Conservation (phyloP, 2,888 invertebrate species). For the Mayetiola destructor region DNA sequence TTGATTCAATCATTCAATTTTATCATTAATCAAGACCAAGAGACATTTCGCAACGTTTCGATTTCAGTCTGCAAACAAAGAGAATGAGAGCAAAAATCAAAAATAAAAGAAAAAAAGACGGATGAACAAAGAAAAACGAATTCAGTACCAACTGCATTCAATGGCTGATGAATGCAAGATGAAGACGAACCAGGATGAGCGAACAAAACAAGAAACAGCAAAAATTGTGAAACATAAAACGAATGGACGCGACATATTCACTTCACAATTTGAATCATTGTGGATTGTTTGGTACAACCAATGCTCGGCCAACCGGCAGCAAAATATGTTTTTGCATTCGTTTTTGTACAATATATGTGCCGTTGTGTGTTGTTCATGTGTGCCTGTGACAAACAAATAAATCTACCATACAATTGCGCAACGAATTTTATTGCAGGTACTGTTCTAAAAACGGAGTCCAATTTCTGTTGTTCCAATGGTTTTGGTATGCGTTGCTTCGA, state of each 20-base stretch:
- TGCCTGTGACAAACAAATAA: constrained; percentile 6
- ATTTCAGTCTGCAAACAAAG: background rate
- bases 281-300: constrained; percentile 4
- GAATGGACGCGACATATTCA: constrained; percentile 9
- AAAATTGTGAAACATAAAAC: constrained; percentile 2
- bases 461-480: background rate
- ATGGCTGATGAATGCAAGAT: background rate
- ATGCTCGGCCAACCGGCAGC: constrained; percentile 8
- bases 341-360: background rate
- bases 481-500: constrained; percentile 6
- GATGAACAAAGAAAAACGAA: no score
- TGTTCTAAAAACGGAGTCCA: no score
- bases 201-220: background rate
- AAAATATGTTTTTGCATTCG: background rate
- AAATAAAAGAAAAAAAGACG: background rate
- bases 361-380: background rate
- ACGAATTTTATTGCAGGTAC: constrained; percentile 2
- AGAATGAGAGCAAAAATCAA: background rate
- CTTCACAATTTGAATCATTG: no score
- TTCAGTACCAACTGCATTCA: no score
- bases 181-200: background rate
- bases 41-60: constrained; percentile 2
- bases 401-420: constrained; percentile 7
- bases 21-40: constrained; percentile 11
- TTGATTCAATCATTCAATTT: constrained; percentile 7